Base-by-base conservation (phyloP, 2,888 invertebrate species). In the Leptinotarsa peninsularis region DNA sequence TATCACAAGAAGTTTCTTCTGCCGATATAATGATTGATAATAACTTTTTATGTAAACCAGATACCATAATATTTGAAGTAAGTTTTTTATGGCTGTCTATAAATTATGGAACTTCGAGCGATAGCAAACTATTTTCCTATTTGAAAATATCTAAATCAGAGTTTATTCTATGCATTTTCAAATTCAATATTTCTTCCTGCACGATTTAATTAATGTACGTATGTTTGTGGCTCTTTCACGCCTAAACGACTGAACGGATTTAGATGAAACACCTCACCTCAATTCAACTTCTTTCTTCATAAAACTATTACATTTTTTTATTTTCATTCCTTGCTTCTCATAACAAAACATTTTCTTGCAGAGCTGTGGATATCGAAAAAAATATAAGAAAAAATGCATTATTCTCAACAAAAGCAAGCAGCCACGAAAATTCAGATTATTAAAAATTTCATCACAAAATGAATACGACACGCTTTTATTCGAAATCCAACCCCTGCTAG, bases 391-490 rank as follows among this genome's bases (percentile, higher is more conserved):
- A 73, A 76, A 50, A 7, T 58, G 49, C 81, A 13, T 70, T 52
- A 71, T 83, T 4, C 60, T 67, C 17, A 83, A 83, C 63, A 69
- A 71, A 13, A 77, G 79, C 23, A 50, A 33, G 3, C 58, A 76
- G 49, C 58, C 69, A 1, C 78, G 76, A 69, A 83, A 83, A 78
- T 69, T 81, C 13, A 73, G 82, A 52, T 76, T 81, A 56, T 5
- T 75, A 21, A 74, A 75, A 54, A 72, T 78, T 52, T 58, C 43
- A 7, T 80, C 80, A 49, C 49, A 69, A 23, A 58, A 83, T 33
- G 74, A 72, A n/a, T 82, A 81, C 68, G 81, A 81, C 63, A 56
- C 76, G 21, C 58, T 81, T 15, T 54, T 78, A 4, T 83, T 83
- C 67, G 66, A 76, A 66, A 67, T 82, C 13, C 67, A 79, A 23